These are phyloP conservation scores for Carassius gibelio DNA, from an alignment of 2,113 vertebrate genomes.

Conservation along the genomic window DNA sequence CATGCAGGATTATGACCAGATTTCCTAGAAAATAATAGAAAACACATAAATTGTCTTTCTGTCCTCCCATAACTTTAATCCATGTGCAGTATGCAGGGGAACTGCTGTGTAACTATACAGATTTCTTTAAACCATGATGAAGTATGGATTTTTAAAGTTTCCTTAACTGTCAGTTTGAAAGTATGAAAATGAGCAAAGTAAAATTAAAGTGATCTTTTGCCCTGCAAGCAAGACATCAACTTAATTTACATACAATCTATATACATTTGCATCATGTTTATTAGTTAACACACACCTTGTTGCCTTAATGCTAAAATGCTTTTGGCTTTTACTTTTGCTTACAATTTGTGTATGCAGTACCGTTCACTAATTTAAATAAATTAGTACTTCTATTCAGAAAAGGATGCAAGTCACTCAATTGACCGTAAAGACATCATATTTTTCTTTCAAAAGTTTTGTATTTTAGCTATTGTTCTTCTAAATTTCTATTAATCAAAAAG, in stretches of 20 bases:
- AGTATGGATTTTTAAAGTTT: conserved; percentile 5
- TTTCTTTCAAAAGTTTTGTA: not conserved
- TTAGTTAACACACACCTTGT: not conserved
- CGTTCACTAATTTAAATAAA: not conserved
- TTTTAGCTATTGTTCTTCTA: not conserved
- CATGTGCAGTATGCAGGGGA: conserved; percentile 29
- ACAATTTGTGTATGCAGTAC: not conserved
- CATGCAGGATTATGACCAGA: conserved; percentile 63
- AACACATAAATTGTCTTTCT: conserved; percentile 36
- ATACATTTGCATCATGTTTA: not conserved
- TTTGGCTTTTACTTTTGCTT: not conserved
- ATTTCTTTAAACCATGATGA: not conserved
- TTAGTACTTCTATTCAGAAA: not conserved
- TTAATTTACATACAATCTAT: conserved; percentile 8
- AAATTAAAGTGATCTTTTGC: conserved; percentile 21
- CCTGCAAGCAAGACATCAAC: not conserved
- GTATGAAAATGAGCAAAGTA: not conserved
- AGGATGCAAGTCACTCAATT: not conserved
- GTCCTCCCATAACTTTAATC: conserved; percentile 42
- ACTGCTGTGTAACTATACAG: conserved; percentile 27
- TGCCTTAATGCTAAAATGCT: not conserved
- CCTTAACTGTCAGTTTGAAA: conserved; percentile 12
- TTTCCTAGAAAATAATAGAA: conserved; percentile 46
- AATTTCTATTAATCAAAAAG: not conserved
- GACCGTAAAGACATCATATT: not conserved